These are phyloP conservation scores for Ips typographus DNA, from an alignment of 1,140 invertebrate species.

Conservation along the genomic window DNA sequence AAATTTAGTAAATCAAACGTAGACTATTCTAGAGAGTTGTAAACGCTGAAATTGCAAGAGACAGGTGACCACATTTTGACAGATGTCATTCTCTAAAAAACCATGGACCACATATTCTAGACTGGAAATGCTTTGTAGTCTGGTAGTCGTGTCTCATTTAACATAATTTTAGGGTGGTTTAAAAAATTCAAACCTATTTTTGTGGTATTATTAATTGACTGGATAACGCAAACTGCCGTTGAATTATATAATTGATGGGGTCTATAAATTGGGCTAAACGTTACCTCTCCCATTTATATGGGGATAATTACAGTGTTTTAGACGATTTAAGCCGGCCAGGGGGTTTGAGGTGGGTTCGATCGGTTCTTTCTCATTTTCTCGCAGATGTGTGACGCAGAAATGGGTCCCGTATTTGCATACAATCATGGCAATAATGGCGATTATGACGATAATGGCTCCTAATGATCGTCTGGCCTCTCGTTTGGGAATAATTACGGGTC, in stretches of 20 bases:
- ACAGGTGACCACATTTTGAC: no score
- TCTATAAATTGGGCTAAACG: conserved; percentile 23
- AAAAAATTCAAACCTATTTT: no score
- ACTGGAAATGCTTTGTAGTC: no score
- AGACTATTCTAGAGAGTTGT: no score
- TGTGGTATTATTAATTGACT: no score
- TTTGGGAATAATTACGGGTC: not conserved
- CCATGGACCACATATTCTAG: no score
- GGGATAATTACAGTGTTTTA: conserved; percentile 26
- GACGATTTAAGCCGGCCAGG: conserved; percentile 20
- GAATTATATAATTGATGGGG: not conserved
- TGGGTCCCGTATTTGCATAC: conserved; percentile 9
- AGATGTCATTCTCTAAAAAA: no score
- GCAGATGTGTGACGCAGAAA: conserved; percentile 7
- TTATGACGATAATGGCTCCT: not conserved
- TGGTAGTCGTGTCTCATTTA: no score
- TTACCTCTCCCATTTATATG: conserved; percentile 28
- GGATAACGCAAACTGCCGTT: no score
- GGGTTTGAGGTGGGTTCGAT: conserved; percentile 13
- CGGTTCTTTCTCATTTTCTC: not conserved
- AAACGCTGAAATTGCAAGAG: no score
- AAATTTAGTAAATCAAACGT: no score
- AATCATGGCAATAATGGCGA: conserved; percentile 4
- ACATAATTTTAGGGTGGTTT: no score
- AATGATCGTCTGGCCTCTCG: not conserved